phyloP scores from a whole-genome alignment of 2,113 vertebrate species.

The Plectropomus leopardus region DNA sequence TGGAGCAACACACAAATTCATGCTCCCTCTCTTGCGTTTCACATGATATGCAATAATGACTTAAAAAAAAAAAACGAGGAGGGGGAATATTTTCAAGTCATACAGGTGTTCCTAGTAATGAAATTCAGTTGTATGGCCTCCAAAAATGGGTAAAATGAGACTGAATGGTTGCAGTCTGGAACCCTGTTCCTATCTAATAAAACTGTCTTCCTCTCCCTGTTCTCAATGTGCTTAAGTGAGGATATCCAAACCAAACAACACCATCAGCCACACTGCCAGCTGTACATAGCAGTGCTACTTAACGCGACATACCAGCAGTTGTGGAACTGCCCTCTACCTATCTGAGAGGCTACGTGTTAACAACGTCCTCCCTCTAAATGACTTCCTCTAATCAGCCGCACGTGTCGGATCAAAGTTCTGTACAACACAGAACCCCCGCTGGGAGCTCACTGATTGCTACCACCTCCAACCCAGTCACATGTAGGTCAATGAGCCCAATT shows the following conservation, averaged over 20 bases:
- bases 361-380: constrained; percentile 60
- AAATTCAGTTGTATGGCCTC: too few relatives aligned
- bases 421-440: constrained; percentile 31
- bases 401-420: constrained; percentile 77
- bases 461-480: constrained; percentile 61
- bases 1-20: too few relatives aligned
- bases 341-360: constrained; percentile 61
- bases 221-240: too few relatives aligned
- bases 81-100: too few relatives aligned
- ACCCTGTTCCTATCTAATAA: neutral
- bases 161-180: too few relatives aligned
- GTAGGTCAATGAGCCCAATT: constrained; percentile 68
- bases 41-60: too few relatives aligned
- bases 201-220: neutral
- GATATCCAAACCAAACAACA: neutral
- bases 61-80: too few relatives aligned
- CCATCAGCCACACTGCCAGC: neutral
- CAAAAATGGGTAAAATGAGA: too few relatives aligned
- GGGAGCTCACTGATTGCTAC: constrained; percentile 72
- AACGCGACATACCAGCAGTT: constrained; percentile 29
- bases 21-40: too few relatives aligned
- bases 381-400: constrained; percentile 79
- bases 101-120: too few relatives aligned
- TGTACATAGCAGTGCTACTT: constrained; percentile 23
- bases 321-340: constrained; percentile 35